Conservation (phyloP, 2,888 invertebrate species). For the Peribatodes rhomboidaria region DNA sequence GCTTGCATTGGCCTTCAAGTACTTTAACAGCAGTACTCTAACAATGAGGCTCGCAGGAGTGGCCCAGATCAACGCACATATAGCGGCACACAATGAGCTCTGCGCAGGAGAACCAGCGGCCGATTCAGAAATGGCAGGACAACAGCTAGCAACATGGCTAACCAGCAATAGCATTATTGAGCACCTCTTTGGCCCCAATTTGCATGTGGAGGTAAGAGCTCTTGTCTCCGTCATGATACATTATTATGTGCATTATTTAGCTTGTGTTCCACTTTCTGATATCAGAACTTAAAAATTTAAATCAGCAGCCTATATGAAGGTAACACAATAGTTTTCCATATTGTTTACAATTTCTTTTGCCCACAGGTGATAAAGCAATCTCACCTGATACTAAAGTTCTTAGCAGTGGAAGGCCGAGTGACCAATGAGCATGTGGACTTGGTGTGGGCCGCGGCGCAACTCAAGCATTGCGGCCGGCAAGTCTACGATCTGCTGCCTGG, state of each 20-base stretch:
- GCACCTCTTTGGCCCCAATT: constrained; percentile 98
- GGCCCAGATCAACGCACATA: constrained; percentile 97
- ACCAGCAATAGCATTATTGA: constrained; percentile 96
- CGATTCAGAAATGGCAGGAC: constrained; percentile 94
- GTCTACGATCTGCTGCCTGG: constrained; percentile 96
- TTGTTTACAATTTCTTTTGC: constrained; percentile 20
- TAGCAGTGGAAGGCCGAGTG: constrained; percentile 96
- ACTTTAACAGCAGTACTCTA: constrained; percentile 97
- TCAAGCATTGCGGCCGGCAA: constrained; percentile 97
- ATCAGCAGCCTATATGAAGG: background rate
- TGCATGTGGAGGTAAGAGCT: constrained; percentile 94
- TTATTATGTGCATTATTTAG: constrained; percentile 18
- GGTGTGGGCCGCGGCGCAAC: constrained; percentile 97
- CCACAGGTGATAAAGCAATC: constrained; percentile 96
- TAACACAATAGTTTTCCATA: background rate
- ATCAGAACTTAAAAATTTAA: background rate
- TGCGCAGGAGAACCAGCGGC: constrained; percentile 95
- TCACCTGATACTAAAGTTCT: constrained; percentile 96
- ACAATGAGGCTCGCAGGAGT: constrained; percentile 98
- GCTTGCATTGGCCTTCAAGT: constrained; percentile 97
- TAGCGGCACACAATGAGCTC: constrained; percentile 96
- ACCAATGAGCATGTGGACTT: constrained; percentile 96
- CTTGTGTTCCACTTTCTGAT: background rate
- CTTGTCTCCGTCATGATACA: background rate
- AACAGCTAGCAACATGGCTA: constrained; percentile 95